A percentile compares a stretch with the other conserved stretches of the same genome.
Evolutionary conservation across 2,888 invertebrate genomes (phyloP).

Genomic region (Rhopalosiphum nymphaeae): DNA sequence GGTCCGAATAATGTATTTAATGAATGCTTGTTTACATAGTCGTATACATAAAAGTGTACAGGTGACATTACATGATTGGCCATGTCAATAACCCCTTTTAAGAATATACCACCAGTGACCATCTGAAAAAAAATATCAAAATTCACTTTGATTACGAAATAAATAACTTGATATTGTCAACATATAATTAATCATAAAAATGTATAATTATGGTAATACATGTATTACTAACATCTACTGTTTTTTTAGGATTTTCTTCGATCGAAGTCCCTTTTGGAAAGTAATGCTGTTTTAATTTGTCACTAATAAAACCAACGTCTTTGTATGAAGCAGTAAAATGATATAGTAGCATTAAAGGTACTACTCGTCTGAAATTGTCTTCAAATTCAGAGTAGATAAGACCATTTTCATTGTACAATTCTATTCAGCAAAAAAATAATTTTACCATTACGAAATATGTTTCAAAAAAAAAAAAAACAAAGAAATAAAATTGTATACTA

Average conservation of each 20-base stretch:
- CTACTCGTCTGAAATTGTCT: slow-evolving; percentile 31
- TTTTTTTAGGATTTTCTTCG: slow-evolving; percentile 15
- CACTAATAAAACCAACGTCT: slow-evolving; percentile 24
- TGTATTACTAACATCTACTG: slow-evolving; percentile 28
- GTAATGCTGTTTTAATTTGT: slow-evolving; percentile 37
- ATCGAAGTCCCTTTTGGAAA: slow-evolving; percentile 36
- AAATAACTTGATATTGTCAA: not conserved
- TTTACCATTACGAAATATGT: not conserved
- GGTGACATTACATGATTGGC: slow-evolving; percentile 45
- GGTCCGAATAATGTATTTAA: slow-evolving; percentile 43
- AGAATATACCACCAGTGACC: slow-evolving; percentile 27
- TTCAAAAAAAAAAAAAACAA: not conserved
- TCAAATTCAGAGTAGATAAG: slow-evolving; percentile 37
- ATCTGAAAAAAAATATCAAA: not conserved
- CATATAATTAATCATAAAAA: not conserved
- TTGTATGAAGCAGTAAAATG: slow-evolving; percentile 47
- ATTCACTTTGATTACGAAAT: not conserved
- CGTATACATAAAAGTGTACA: slow-evolving; percentile 53
- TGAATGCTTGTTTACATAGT: slow-evolving; percentile 41
- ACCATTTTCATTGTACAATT: slow-evolving; percentile 35
- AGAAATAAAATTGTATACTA: not conserved
- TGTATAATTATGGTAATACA: not conserved
- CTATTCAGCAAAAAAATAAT: not conserved
- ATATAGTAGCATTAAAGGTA: slow-evolving; percentile 51
- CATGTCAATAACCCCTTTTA: slow-evolving; percentile 52